phyloP scores from a whole-genome alignment of 2,888 invertebrate genomes.

The Molorchus minor region DNA sequence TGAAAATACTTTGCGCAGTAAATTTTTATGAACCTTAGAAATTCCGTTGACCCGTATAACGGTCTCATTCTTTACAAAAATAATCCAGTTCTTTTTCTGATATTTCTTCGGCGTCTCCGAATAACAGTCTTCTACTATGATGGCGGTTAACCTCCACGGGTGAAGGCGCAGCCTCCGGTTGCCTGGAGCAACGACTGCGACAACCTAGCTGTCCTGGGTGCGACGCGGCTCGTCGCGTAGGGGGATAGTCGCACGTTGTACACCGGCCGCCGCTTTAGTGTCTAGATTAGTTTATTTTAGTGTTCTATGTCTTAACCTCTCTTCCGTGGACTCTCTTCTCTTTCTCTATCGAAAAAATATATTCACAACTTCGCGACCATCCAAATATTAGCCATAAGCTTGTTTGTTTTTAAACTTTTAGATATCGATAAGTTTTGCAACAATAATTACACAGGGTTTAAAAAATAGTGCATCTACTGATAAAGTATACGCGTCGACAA shows the following conservation, averaged over 20 bases:
- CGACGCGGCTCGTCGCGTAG: conserved; percentile 37
- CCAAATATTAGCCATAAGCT: too few relatives aligned
- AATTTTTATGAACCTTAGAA: too few relatives aligned
- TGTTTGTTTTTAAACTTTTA: too few relatives aligned
- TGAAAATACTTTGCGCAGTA: too few relatives aligned
- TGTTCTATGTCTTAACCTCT: conserved; percentile 38
- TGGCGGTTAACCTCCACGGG: conserved; percentile 23
- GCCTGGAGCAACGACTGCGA: conserved; percentile 24
- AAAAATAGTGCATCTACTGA: too few relatives aligned
- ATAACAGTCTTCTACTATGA: background rate
- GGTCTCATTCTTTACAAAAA: too few relatives aligned
- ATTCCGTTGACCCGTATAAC: too few relatives aligned
- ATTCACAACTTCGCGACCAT: conserved; percentile 5
- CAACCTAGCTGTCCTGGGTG: conserved; percentile 48
- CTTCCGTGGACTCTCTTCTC: conserved; percentile 1
- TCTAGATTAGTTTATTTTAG: conserved; percentile 44
- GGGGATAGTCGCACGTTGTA: conserved; percentile 39
- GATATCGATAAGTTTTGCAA: too few relatives aligned
- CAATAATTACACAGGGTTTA: too few relatives aligned
- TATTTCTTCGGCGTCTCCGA: background rate
- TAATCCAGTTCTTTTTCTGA: too few relatives aligned
- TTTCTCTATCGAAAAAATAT: background rate
- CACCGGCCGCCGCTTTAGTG: conserved; percentile 49
- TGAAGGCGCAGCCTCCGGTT: conserved; percentile 30
- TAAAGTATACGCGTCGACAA: too few relatives aligned